Evolutionary conservation across 1,140 invertebrate species (phyloP), one percentile per base, ranked within the genome.

Genomic region (Drosophila pseudoobscura): DNA sequence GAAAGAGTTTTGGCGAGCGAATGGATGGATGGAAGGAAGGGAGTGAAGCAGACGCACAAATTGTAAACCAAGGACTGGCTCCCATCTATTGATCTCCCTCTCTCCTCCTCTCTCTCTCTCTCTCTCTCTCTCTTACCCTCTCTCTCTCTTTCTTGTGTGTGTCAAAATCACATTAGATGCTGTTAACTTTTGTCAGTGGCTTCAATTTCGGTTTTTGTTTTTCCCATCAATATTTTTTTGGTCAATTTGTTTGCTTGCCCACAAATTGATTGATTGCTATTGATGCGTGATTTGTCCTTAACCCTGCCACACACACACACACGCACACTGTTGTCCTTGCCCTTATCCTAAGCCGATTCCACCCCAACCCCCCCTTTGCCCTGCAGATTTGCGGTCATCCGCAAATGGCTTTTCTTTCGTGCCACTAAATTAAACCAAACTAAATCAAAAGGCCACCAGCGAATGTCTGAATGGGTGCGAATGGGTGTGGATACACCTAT

Each of bases 161-260:
- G 75, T 87, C 78, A 87, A 88, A 87, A 88, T 87, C 83, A 88
- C 82, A 87, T 87, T 87, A 87, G 83, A 79, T 79, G 71, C 83
- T 78, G 83, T 88, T 82, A 87, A 83, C 83, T 88, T 88, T 79
- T 50, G 66, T 50, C 63, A 72, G 44, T 52, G 45, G 9, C 43
- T 52, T 62, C 9, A n/a, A 29, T 43, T 44, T 39, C 17, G 15
- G n/a, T 39, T 13, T 51, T 60, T 35, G 41, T 31, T 46, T 52
- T 24, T 9, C 22, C n/a, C n/a, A 17, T 44, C 35, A 39, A 39
- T 53, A 45, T 13, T 41, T 56, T 71, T 74, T 72, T 85, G 50
- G 50, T 75, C 49, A 76, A 68, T 83, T 83, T 61, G 66, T 75
- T 82, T 87, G 75, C 75, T 83, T 76, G 65, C 52, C 76, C 53